phyloP scores from a whole-genome alignment of 2,113 vertebrate genomes.

The Bolborhynchus lineola region DNA sequence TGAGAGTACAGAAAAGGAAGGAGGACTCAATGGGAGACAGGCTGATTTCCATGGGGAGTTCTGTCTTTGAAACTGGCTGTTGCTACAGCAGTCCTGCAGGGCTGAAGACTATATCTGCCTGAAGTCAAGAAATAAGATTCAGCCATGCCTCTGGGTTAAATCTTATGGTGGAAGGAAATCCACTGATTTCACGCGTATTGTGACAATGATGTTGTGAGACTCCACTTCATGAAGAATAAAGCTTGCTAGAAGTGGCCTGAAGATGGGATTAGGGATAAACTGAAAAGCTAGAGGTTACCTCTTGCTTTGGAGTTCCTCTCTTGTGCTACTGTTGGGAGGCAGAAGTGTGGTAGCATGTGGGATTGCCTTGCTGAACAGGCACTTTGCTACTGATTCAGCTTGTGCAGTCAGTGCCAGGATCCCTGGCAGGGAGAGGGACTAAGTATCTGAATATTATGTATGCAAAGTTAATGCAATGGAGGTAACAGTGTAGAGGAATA shows the following conservation, averaged over 20 bases:
- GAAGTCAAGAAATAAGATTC: not conserved
- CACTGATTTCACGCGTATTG: rapidly evolving
- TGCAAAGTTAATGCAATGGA: not conserved
- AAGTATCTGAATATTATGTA: not conserved
- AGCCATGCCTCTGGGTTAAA: rapidly evolving
- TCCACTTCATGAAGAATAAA: not conserved
- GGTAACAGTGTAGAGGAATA: not conserved
- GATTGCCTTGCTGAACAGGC: not conserved
- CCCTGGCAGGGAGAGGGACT: not conserved
- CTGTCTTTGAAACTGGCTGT: not conserved
- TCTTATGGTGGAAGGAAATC: not conserved
- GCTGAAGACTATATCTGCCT: not conserved
- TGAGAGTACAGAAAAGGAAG: not conserved
- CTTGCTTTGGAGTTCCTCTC: not conserved
- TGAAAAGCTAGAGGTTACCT: not conserved
- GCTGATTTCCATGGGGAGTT: not conserved
- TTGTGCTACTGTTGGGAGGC: not conserved
- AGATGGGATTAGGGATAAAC: not conserved
- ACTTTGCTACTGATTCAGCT: not conserved
- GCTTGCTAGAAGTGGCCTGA: not conserved
- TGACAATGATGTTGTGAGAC: not conserved
- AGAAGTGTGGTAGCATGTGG: not conserved
- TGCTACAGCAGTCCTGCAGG: not conserved
- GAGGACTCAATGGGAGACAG: not conserved
- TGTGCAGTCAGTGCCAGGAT: not conserved